Percentiles rank a stretch among this genome's conserved stretches.
These are phyloP conservation scores for Agonopterix alstromeriana DNA, from an alignment of 2,888 invertebrate genomes.

Conservation along the genomic window DNA sequence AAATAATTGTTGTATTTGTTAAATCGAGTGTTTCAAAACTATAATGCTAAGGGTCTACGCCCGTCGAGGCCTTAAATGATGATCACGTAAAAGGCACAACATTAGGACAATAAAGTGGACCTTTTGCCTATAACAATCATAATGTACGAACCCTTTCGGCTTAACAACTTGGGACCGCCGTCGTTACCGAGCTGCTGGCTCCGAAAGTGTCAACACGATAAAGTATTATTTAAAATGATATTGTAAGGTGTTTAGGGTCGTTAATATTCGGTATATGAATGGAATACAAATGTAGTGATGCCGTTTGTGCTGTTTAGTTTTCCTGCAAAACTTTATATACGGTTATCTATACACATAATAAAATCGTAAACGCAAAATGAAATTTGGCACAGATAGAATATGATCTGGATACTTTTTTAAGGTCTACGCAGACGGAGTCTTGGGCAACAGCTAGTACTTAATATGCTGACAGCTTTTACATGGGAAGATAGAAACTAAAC, in stretches of 20 bases:
- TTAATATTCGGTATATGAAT: constrained; percentile 13
- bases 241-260: constrained; percentile 21
- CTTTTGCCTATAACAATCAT: constrained; percentile 62
- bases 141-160: constrained; percentile 58
- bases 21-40: constrained; percentile 3
- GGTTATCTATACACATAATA: too few relatives aligned
- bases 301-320: background rate
- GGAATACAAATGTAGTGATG: background rate
- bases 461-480: too few relatives aligned
- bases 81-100: constrained; percentile 56
- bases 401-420: too few relatives aligned
- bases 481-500: too few relatives aligned
- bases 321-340: too few relatives aligned
- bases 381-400: too few relatives aligned
- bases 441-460: too few relatives aligned
- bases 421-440: too few relatives aligned
- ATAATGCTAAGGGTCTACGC: background rate
- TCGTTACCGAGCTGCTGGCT: constrained; percentile 33
- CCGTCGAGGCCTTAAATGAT: constrained; percentile 39
- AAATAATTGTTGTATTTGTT: background rate
- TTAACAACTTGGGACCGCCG: constrained; percentile 45
- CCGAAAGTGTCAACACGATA: constrained; percentile 43
- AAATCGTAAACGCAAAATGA: too few relatives aligned
- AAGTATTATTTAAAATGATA: constrained; percentile 39
- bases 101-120: constrained; percentile 60